phyloP scores from a whole-genome alignment of 2,888 invertebrate genomes.

The Meganola albula region DNA sequence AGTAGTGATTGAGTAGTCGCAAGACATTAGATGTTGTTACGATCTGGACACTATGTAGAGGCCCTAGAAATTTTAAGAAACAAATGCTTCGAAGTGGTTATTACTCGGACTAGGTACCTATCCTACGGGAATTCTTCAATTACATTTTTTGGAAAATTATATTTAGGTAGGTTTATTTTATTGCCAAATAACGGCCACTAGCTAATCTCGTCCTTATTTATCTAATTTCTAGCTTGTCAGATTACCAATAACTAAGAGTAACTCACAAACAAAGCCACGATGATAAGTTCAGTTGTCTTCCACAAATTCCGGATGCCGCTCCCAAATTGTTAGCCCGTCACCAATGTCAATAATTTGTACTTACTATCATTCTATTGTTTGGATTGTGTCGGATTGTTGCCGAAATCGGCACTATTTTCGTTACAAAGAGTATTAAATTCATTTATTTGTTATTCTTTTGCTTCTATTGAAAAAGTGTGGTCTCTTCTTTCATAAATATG shows the following conservation, averaged over 20 bases:
- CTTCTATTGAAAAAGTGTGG: too few relatives aligned
- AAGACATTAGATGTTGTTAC: too few relatives aligned
- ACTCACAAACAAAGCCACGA: conserved; percentile 59
- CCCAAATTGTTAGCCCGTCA: conserved; percentile 42
- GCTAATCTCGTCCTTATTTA: conserved; percentile 27
- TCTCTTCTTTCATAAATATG: too few relatives aligned
- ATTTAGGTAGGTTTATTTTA: too few relatives aligned
- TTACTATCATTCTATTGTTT: conserved; percentile 19
- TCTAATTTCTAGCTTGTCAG: conserved; percentile 41
- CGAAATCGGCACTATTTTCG: not conserved
- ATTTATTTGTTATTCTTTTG: not conserved
- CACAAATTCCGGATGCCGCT: conserved; percentile 49
- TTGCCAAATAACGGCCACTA: too few relatives aligned
- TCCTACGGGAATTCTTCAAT: too few relatives aligned
- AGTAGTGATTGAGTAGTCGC: conserved; percentile 56
- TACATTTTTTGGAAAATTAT: too few relatives aligned
- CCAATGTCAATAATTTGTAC: conserved; percentile 56
- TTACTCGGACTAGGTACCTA: too few relatives aligned
- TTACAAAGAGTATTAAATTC: not conserved
- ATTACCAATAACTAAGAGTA: conserved; percentile 50
- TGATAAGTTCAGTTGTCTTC: conserved; percentile 54
- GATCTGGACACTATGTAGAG: too few relatives aligned
- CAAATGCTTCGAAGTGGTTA: too few relatives aligned
- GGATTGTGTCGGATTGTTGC: conserved; percentile 23
- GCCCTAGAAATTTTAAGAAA: too few relatives aligned